These are phyloP conservation scores for Pavo muticus DNA, from an alignment of 2,113 vertebrate genomes.

Conservation along the genomic window DNA sequence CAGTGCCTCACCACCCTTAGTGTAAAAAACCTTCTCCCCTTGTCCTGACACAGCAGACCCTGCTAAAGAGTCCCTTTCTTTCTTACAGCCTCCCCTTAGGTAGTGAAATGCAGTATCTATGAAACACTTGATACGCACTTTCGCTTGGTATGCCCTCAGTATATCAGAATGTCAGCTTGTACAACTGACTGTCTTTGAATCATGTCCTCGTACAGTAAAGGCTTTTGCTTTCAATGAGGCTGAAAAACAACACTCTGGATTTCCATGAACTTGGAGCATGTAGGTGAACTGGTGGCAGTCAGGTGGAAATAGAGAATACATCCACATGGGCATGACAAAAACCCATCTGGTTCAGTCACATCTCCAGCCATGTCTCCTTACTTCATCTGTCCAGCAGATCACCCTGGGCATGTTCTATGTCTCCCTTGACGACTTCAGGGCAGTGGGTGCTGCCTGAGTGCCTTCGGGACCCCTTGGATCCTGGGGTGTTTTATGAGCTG, in stretches of 20 bases:
- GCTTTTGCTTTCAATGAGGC: neutral
- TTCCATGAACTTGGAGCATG: neutral
- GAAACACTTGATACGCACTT: neutral
- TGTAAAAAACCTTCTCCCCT: no score
- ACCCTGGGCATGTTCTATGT: accelerated
- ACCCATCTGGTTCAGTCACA: neutral
- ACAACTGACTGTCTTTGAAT: neutral
- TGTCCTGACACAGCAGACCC: no score
- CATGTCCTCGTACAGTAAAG: neutral
- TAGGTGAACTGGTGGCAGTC: neutral
- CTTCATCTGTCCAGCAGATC: neutral
- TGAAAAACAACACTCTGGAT: neutral
- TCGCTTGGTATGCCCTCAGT: accelerated
- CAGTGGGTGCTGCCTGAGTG: neutral
- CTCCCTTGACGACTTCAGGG: neutral
- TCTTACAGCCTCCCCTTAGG: no score
- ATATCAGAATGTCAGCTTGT: neutral
- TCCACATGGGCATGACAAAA: neutral
- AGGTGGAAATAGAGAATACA: neutral
- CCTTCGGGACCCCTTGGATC: neutral
- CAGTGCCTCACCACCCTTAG: no score
- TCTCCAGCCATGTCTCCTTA: neutral
- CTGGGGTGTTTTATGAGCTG: neutral
- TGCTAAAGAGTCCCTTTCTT: no score
- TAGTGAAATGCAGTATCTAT: no score